phyloP scores from a whole-genome alignment of 2,888 invertebrate genomes.

The Beris chalybata region DNA sequence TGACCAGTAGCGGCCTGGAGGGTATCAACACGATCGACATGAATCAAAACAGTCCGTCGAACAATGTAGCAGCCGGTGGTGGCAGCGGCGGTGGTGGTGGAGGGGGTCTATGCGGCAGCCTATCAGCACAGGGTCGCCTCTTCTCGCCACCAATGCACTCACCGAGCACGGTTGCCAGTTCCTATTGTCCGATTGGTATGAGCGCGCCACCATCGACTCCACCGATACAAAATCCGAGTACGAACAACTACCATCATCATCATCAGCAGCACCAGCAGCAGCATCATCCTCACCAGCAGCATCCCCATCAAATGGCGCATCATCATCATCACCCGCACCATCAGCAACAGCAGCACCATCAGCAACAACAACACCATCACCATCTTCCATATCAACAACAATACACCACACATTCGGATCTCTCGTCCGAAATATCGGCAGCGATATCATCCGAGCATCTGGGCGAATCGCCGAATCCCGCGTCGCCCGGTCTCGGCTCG shows the following conservation, averaged over 20 bases:
- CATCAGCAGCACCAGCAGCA: slow-evolving; percentile 36
- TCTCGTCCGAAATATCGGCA: slow-evolving; percentile 76
- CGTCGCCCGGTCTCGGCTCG: slow-evolving; percentile 69
- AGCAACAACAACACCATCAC: slow-evolving; percentile 45
- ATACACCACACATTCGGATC: slow-evolving; percentile 69
- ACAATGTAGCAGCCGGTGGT: background rate
- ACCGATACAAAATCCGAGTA: slow-evolving; percentile 6
- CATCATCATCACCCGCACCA: slow-evolving; percentile 37
- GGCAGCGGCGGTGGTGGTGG: slow-evolving; percentile 11
- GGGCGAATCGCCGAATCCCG: slow-evolving; percentile 65
- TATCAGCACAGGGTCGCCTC: slow-evolving; percentile 42
- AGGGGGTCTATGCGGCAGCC: slow-evolving; percentile 18
- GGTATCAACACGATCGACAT: background rate
- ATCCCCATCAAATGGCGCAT: slow-evolving; percentile 37
- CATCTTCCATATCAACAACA: slow-evolving; percentile 53
- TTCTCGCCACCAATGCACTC: slow-evolving; percentile 50
- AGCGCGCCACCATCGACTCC: slow-evolving; percentile 32
- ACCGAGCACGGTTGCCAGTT: slow-evolving; percentile 43
- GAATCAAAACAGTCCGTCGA: background rate
- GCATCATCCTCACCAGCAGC: slow-evolving; percentile 33
- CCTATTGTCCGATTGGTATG: slow-evolving; percentile 38
- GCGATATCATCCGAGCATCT: slow-evolving; percentile 72
- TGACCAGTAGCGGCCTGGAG: slow-evolving; percentile 6
- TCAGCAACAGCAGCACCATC: slow-evolving; percentile 42
- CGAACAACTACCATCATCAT: slow-evolving; percentile 33